These are phyloP conservation scores for Eriosoma lanigerum DNA, from an alignment of 1,140 invertebrate species.

Conservation along the genomic window DNA sequence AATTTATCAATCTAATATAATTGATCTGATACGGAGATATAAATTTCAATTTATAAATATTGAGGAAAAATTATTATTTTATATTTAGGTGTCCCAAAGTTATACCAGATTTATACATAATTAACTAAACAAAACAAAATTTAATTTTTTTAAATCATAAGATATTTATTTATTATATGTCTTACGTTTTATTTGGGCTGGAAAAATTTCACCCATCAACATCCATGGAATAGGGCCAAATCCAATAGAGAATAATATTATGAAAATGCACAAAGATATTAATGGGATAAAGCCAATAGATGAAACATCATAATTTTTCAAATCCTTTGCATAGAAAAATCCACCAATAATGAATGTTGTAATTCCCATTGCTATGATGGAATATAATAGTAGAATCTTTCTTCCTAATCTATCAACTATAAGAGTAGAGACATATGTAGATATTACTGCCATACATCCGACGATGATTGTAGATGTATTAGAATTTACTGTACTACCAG, in stretches of 20 bases:
- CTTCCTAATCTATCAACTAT: conserved; percentile 73
- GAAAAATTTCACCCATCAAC: conserved; percentile 74
- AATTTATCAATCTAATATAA: too few relatives aligned
- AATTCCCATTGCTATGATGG: conserved; percentile 67
- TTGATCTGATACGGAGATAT: background rate
- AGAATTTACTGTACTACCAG: conserved; percentile 63
- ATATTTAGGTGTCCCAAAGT: too few relatives aligned
- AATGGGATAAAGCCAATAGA: conserved; percentile 61
- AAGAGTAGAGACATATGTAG: conserved; percentile 69
- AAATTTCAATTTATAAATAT: background rate
- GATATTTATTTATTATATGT: too few relatives aligned
- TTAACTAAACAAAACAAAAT: background rate
- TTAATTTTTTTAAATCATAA: background rate
- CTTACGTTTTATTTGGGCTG: conserved; percentile 69
- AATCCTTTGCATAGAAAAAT: conserved; percentile 66
- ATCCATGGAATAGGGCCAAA: conserved; percentile 80
- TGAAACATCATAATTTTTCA: conserved; percentile 50
- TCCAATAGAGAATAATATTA: conserved; percentile 61
- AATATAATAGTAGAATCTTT: conserved; percentile 69
- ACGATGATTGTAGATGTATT: conserved; percentile 71
- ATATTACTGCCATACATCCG: conserved; percentile 74
- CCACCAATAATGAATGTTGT: conserved; percentile 65
- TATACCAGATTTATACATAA: background rate
- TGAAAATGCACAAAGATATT: conserved; percentile 47
- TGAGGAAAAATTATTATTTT: too few relatives aligned